These are phyloP conservation scores for Vespertilio murinus DNA, from an alignment of 2,797 vertebrate species.

Conservation along the genomic window DNA sequence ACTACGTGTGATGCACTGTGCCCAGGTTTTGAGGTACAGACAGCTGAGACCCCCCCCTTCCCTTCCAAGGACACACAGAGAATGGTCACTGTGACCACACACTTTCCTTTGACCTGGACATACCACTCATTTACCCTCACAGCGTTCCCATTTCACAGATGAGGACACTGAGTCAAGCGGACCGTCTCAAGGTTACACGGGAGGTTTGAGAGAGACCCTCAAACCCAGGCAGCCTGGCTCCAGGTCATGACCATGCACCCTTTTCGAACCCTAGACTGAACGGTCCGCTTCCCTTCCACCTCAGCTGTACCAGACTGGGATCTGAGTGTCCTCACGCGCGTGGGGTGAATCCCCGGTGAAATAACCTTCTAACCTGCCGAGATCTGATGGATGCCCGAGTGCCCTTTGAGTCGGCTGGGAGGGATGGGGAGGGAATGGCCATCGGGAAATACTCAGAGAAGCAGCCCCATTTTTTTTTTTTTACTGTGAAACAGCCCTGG, in stretches of 20 bases:
- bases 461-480: background rate
- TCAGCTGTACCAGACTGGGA: background rate
- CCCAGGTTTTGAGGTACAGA: background rate
- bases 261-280: background rate
- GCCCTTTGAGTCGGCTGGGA: background rate
- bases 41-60: accelerated
- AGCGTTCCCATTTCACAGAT: background rate
- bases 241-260: background rate
- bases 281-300: background rate
- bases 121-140: background rate
- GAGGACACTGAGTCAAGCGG: background rate
- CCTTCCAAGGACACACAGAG: background rate
- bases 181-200: background rate
- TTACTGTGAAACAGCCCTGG: background rate
- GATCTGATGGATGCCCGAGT: background rate
- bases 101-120: background rate
- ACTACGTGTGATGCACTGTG: background rate
- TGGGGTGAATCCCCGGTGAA: background rate
- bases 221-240: background rate
- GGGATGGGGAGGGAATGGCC: background rate
- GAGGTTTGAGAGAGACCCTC: background rate
- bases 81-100: background rate
- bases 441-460: background rate
- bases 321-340: background rate
- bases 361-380: background rate